Evolutionary conservation across 1,140 invertebrate species (phyloP), one percentile per base, ranked within the genome.

Genomic region (Trichomalopsis sarcophagae): DNA sequence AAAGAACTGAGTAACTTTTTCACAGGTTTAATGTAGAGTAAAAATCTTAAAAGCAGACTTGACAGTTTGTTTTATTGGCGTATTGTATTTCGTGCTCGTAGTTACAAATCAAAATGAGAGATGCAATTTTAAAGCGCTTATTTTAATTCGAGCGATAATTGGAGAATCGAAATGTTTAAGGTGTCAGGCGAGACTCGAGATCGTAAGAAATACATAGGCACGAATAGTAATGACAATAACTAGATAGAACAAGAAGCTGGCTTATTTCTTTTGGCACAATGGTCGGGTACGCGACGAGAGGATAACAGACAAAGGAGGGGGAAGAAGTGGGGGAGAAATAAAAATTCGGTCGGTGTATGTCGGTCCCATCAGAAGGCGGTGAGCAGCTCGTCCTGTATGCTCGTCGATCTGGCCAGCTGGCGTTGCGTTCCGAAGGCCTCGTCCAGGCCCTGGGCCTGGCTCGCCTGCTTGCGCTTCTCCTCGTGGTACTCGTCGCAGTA

Each of bases 301-400:
- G 10, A 44, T 44, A 6, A 33, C 10, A 75, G 33, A 33, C 4
- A 33, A 40, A n/a, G 1, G 23, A 44, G 36, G 14, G 36, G 14
- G 17, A 75, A n/a, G 33, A 30, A 40, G 36, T n/a, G n/a, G n/a
- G n/a, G n/a, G n/a, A n/a, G n/a, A n/a, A n/a, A n/a, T n/a, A n/a
- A n/a, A n/a, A n/a, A n/a, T n/a, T n/a, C n/a, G n/a, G n/a, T n/a
- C n/a, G n/a, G n/a, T n/a, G n/a, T n/a, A n/a, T n/a, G n/a, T n/a
- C n/a, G n/a, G n/a, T n/a, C n/a, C n/a, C n/a, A 13, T 90, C 90
- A 92, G 86, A 93, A 90, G 86, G 94, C 95, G 87, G 96, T 96
- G 87, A 95, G 94, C 86, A 97, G 93, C 93, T 97, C 97, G 88
- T 97, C 96, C 91, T 96, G 95, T 94, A 97, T 96, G 93, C 96